Percentiles rank a stretch among this genome's conserved stretches.
These are phyloP conservation scores for Saccostrea echinata DNA, from an alignment of 1,140 invertebrate species.

Conservation along the genomic window DNA sequence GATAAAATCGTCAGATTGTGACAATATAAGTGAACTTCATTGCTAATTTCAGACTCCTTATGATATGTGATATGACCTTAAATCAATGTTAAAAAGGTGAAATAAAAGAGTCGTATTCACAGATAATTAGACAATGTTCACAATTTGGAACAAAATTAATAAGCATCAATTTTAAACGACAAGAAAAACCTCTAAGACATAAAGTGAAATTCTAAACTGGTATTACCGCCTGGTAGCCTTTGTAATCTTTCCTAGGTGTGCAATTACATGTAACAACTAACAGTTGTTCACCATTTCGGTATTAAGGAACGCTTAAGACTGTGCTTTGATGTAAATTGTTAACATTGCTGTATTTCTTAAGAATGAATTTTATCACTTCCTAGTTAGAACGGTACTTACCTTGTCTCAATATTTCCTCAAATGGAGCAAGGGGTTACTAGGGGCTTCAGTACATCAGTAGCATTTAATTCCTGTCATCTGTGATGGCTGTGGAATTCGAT, in stretches of 20 bases:
- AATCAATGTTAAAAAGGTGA: slow-evolving; percentile 24
- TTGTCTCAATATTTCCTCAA: too few species aligned
- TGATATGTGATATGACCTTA: slow-evolving; percentile 26
- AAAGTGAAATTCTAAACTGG: slow-evolving; percentile 8
- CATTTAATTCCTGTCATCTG: too few species aligned
- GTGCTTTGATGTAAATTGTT: slow-evolving; percentile 7
- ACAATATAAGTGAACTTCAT: neutral
- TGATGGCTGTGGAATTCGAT: too few species aligned
- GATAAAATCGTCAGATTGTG: slow-evolving; percentile 24
- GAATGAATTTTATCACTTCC: too few species aligned
- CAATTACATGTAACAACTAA: slow-evolving; percentile 8
- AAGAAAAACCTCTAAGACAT: slow-evolving; percentile 6
- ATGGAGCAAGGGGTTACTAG: too few species aligned
- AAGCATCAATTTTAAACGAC: slow-evolving; percentile 11
- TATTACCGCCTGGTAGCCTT: neutral
- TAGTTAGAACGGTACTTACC: too few species aligned
- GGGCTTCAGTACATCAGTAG: too few species aligned
- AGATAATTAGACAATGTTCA: slow-evolving; percentile 37
- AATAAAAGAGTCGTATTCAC: neutral
- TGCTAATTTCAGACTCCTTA: slow-evolving; percentile 24
- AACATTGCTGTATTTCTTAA: neutral
- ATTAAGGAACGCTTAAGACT: neutral
- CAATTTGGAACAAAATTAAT: slow-evolving; percentile 19
- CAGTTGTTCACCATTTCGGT: neutral
- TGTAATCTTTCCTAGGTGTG: neutral